These are phyloP conservation scores for Nasonia vitripennis DNA, from an alignment of 1,140 invertebrate genomes.

Conservation along the genomic window DNA sequence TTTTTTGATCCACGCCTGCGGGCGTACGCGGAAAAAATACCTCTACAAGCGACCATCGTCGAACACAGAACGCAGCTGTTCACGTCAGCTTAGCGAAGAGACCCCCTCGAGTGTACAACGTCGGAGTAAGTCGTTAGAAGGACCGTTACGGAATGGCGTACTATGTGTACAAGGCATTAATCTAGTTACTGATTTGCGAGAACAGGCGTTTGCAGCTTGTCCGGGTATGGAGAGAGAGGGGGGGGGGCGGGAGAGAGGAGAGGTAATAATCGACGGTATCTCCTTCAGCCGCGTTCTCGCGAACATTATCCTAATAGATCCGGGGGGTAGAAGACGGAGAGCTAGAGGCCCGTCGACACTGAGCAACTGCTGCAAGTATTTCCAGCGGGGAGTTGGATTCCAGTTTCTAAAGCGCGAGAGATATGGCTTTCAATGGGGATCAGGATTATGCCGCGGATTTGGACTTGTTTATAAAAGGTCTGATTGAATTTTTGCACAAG, in stretches of 20 bases:
- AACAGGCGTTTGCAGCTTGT: not conserved
- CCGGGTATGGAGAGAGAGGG: too few relatives aligned
- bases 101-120: not conserved
- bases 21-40: not conserved
- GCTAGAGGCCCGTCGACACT: not conserved
- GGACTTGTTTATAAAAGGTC: not conserved
- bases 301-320: slow-evolving; percentile 21
- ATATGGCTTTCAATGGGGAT: too few relatives aligned
- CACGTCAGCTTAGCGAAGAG: not conserved
- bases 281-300: not conserved
- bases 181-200: not conserved
- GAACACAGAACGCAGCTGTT: too few relatives aligned
- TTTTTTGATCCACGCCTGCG: not conserved
- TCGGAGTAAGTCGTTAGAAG: slow-evolving; percentile 2
- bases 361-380: not conserved
- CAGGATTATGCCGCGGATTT: not conserved
- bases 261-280: slow-evolving; percentile 17
- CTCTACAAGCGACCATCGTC: too few relatives aligned
- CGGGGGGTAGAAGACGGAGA: not conserved
- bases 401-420: too few relatives aligned
- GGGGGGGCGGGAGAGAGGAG: not conserved
- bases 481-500: too few relatives aligned
- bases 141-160: not conserved
- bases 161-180: slow-evolving; percentile 7
- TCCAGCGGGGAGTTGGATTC: not conserved